Base-by-base conservation (phyloP, 1,140 invertebrate species). In the Aphidius ervi region DNA sequence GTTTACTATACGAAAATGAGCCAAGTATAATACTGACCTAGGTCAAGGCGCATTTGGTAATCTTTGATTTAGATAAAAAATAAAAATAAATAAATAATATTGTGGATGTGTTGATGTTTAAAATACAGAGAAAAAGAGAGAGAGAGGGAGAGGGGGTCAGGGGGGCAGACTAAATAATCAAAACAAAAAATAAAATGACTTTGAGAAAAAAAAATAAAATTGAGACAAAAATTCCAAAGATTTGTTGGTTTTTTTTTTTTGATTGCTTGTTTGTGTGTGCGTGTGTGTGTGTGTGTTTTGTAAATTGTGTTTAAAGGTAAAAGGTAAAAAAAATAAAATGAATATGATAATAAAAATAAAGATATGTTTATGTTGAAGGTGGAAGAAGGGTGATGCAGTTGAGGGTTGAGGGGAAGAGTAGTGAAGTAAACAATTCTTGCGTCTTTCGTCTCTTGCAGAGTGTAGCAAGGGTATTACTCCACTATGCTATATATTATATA, bases 1-100 rank as follows among this genome's bases (percentile, higher is more conserved):
- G 59, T 61, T 61, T 56, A 61, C 59, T 48, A 43, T 48, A 43
- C 39, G 1, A 16, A 54, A 16, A 54, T 16, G 49, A 59, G 42
- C 49, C 41, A 53, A 53, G 48, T 59, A 52, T 56, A 45, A 40
- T n/a, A n/a, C 59, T 68, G 67, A 66, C 66, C 73, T 70, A 61
- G 71, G 70, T 71, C 73, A 74, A 72, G 73, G 72, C 62, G 40
- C 59, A 54, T 68, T 68, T 68, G 65, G 70, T 72, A 69, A 71
- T 74, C 66, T 68, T 47, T 48, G 68, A 71, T 67, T 63, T 53
- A 65, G 65, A 68, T 68, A 65, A 65, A 23, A n/a, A 23, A n/a
- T 41, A 20, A 6, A 47, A 16, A 40, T 57, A 40, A 16, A n/a
- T n/a, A 46, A 37, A 10, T 31, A 48, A 48, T 8, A 9, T 16